These are phyloP conservation scores for Amphipyra berbera DNA, from an alignment of 2,888 invertebrate genomes.

Conservation along the genomic window DNA sequence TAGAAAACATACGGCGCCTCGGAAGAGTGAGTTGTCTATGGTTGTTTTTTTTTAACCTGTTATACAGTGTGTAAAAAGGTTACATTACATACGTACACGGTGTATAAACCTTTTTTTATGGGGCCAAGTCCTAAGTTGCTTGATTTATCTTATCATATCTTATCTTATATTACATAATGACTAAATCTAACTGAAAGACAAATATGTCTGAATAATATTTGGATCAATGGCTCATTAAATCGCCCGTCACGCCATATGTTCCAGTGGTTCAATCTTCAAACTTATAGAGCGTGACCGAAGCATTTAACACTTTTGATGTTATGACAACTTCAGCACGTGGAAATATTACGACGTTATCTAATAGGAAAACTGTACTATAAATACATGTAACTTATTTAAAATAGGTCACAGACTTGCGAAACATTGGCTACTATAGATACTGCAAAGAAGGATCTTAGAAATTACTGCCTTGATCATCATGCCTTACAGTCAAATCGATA, in stretches of 20 bases:
- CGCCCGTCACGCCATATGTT: conserved; percentile 29
- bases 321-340: conserved; percentile 32
- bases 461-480: background rate
- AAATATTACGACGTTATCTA: conserved; percentile 15
- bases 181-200: conserved; percentile 13
- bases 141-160: background rate
- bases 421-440: too few species aligned
- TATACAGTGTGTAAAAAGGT: background rate
- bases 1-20: conserved; percentile 51
- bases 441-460: background rate
- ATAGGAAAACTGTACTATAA: conserved; percentile 17
- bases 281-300: conserved; percentile 34
- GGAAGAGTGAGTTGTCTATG: conserved; percentile 68
- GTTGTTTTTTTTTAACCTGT: background rate
- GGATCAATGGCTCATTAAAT: conserved; percentile 44
- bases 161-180: background rate
- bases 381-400: background rate
- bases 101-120: background rate
- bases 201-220: conserved; percentile 9
- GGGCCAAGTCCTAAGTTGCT: background rate
- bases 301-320: conserved; percentile 49
- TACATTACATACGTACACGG: too few species aligned
- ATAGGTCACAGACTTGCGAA: background rate
- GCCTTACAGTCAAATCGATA: background rate
- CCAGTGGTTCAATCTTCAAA: conserved; percentile 37